These are phyloP conservation scores for Oreochromis tanganicae DNA, from an alignment of 2,113 vertebrate species.

Conservation along the genomic window DNA sequence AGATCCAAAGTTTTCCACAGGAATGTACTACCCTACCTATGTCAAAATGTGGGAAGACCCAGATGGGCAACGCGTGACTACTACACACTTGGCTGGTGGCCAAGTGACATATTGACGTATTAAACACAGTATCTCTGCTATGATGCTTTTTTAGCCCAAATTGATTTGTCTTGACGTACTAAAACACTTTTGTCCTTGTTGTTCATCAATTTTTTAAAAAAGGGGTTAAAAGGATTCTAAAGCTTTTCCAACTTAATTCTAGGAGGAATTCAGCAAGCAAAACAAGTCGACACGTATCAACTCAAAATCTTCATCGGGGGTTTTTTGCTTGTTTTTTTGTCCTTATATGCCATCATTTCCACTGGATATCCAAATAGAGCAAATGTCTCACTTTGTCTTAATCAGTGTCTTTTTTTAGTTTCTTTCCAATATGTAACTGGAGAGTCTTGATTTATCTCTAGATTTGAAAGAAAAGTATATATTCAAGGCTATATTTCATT, in stretches of 20 bases:
- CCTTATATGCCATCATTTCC: background rate
- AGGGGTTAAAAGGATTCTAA: background rate
- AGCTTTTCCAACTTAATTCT: background rate
- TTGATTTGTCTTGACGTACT: background rate
- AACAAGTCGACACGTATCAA: background rate
- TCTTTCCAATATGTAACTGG: background rate
- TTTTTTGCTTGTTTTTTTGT: background rate
- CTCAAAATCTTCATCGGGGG: background rate
- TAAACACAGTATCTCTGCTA: slow-evolving; percentile 44
- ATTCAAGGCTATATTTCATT: slow-evolving; percentile 44
- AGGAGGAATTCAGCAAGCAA: background rate
- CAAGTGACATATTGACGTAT: background rate
- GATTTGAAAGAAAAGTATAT: slow-evolving; percentile 16
- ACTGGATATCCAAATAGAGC: background rate
- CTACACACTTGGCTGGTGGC: background rate
- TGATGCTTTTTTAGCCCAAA: slow-evolving; percentile 35
- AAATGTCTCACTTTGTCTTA: background rate
- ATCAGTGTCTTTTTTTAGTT: background rate
- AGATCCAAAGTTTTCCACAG: background rate
- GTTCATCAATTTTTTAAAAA: background rate
- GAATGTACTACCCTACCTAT: background rate
- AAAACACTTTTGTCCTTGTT: background rate
- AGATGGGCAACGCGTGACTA: rapidly evolving
- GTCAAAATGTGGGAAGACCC: background rate
- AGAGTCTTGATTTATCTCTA: slow-evolving; percentile 24